Conservation (phyloP, 2,113 vertebrate genomes). For the Sander lucioperca region DNA sequence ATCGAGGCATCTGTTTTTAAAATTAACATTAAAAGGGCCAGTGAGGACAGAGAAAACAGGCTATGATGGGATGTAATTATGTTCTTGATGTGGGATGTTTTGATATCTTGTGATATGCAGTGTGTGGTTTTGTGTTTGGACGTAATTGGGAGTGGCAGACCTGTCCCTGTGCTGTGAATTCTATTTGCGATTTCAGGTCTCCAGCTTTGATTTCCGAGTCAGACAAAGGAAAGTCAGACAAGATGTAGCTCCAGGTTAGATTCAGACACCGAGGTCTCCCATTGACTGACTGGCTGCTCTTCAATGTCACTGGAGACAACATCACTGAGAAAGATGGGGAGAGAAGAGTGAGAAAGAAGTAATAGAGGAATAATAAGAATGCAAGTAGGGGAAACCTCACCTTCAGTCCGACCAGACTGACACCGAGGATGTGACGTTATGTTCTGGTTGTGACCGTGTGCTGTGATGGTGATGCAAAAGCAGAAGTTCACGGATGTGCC, state of each 20-base stretch:
- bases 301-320: constrained; percentile 86
- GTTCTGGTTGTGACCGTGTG: not conserved
- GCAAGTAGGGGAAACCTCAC: constrained; percentile 29
- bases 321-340: constrained; percentile 75
- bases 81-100: not conserved
- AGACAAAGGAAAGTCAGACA: not conserved
- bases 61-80: not conserved
- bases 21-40: not conserved
- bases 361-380: not conserved
- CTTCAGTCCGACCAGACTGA: constrained; percentile 65
- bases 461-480: constrained; percentile 66
- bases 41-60: not conserved
- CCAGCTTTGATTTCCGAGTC: constrained; percentile 64
- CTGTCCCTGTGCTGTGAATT: constrained; percentile 54
- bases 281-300: constrained; percentile 73
- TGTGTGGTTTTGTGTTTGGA: not conserved
- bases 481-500: not conserved
- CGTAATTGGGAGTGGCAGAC: constrained; percentile 35
- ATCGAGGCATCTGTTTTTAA: not conserved
- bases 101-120: not conserved
- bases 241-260: constrained; percentile 81
- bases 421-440: constrained; percentile 45
- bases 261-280: constrained; percentile 85
- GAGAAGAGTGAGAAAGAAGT: not conserved
- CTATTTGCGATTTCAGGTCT: constrained; percentile 66